Base-by-base conservation (phyloP, 2,888 invertebrate species). In the Camptogramma bilineatum region DNA sequence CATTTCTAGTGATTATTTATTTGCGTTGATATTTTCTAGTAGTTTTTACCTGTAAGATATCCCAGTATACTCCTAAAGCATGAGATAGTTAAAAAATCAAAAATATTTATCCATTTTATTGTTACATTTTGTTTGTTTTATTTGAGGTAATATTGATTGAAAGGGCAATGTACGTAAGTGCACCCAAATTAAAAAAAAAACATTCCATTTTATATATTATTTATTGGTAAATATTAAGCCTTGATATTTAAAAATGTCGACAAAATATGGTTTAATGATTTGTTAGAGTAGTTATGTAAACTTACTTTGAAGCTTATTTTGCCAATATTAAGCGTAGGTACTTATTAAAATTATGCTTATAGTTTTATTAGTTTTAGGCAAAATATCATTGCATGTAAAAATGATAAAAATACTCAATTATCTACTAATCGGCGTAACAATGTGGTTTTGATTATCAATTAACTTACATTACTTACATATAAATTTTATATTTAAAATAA, bases 281-380 rank as follows among this genome's bases (percentile, higher is more conserved):
- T 47, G n/a, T 7, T 28, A 28, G 0, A 28, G 28, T 60, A 61
- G 60, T 48, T 5, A 19, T 52, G 34, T 1, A 4, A 24, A 2
- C 24, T 34, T 39, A 39, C 1, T 39, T 13, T 39, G 34, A 39
- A 39, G 34, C 34, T 28, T 13, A 39, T 2, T 72, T 74, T 70
- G 73, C 76, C 78, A 81, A 80, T 80, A 77, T 78, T 77, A 79
- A 66, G 74, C 75, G 80, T 84, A 84, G 80, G 9, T 34, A 34
- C 10, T 82, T 83, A 85, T 78, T 79, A 78, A 69, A 72, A 66
- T 28, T 75, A 71, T 73, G 70, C 73, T 74, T 74, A 64, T 77
- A 73, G 71, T 78, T 77, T 76, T 74, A 72, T 72, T 83, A 80
- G 73, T 34, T 74, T 55, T 82, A 80, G 78, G 51, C 51, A 17